Percentiles rank a stretch among this genome's conserved stretches.
Evolutionary conservation across 1,140 invertebrate species (phyloP).

Genomic region (Meloidogyne chitwoodi): DNA sequence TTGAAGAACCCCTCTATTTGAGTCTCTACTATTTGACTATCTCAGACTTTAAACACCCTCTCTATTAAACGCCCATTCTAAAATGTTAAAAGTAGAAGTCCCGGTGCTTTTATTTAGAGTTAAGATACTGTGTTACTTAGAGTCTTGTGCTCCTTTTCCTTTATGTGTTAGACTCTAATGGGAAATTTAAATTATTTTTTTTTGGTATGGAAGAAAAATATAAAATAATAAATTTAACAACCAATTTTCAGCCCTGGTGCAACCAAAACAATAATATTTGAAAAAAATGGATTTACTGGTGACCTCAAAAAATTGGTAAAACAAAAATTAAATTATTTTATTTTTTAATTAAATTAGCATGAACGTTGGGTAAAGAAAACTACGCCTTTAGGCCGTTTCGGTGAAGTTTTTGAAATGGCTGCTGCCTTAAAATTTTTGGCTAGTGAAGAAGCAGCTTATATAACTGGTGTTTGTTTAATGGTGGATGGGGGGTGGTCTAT

Average conservation of each 20-base stretch:
- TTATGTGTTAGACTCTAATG: no score
- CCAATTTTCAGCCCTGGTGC: background rate
- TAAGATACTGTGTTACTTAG: no score
- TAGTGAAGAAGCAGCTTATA: constrained; percentile 20
- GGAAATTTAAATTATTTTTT: no score
- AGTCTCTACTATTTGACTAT: no score
- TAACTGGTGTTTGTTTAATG: constrained; percentile 17
- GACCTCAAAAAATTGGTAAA: background rate
- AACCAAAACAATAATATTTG: background rate
- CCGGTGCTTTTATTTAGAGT: no score
- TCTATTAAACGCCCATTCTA: no score
- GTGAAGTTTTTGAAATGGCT: constrained; percentile 2
- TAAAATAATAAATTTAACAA: no score
- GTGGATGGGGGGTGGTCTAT: constrained; percentile 19
- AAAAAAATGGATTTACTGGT: constrained; percentile 1
- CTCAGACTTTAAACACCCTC: no score
- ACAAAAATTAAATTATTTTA: background rate
- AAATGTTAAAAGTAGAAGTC: no score
- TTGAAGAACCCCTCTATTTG: no score
- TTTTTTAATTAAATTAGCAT: background rate
- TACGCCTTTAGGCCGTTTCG: background rate
- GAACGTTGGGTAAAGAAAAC: constrained; percentile 3
- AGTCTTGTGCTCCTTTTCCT: no score
- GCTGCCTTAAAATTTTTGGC: constrained; percentile 16
- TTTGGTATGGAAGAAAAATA: no score